Percentiles rank a stretch among this genome's conserved stretches.
phyloP scores from a whole-genome alignment of 2,888 invertebrate genomes.

The Acrobasis consociella region DNA sequence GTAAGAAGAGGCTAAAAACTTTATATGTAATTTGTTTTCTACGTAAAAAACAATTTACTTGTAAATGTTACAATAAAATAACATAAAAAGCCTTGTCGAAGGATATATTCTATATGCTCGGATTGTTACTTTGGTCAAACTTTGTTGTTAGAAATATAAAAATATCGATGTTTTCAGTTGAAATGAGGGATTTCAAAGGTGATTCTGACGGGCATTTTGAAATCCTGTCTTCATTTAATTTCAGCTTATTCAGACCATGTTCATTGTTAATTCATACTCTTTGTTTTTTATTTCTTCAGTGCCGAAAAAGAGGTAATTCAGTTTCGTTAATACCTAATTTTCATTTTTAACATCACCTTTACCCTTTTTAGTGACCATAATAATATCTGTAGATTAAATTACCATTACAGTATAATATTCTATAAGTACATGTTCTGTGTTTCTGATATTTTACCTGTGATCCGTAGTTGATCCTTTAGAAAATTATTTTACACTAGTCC shows the following conservation, averaged over 20 bases:
- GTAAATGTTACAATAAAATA: too few relatives aligned
- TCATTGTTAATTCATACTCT: conserved; percentile 54
- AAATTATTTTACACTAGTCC: too few relatives aligned
- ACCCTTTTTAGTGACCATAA: not conserved
- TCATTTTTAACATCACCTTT: not conserved
- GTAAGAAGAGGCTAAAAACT: not conserved
- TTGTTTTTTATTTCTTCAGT: conserved; percentile 57
- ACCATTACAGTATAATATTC: not conserved
- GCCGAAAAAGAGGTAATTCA: conserved; percentile 65
- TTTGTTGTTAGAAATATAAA: conserved; percentile 19
- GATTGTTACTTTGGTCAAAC: conserved; percentile 1
- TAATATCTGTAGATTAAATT: not conserved
- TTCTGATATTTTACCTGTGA: too few relatives aligned
- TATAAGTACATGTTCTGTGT: too few relatives aligned
- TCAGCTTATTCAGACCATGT: conserved; percentile 62
- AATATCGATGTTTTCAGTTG: conserved; percentile 17
- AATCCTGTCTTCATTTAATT: conserved; percentile 42
- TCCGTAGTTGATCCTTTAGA: too few relatives aligned
- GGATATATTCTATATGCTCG: too few relatives aligned
- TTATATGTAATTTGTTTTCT: too few relatives aligned
- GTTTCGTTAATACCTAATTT: conserved; percentile 36
- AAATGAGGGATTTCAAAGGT: conserved; percentile 6
- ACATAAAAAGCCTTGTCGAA: too few relatives aligned
- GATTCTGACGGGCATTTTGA: conserved; percentile 2
- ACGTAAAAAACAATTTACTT: too few relatives aligned